Base-by-base conservation (phyloP, 2,888 invertebrate genomes). In the Acrobasis suavella region DNA sequence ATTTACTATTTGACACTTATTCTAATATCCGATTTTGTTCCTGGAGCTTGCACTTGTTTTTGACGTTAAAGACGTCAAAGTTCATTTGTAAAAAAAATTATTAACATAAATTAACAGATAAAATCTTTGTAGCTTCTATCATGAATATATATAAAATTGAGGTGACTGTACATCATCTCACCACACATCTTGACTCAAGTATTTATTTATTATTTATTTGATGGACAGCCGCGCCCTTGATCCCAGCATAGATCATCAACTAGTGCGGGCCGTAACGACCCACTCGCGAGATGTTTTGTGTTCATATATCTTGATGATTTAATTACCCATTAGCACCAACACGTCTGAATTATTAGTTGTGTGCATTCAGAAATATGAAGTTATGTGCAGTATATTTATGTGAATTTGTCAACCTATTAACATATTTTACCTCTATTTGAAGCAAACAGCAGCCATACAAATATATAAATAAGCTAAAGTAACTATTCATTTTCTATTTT, bases 191-290 rank as follows among this genome's bases (percentile, higher is more conserved):
- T 52, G 61, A 59, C 62, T 46, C 17, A 14, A 60, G 16, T 56
- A 39, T 39, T 39, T 56, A 56, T 55, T 38, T 55, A 39, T 39
- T 55, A 55, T 56, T 56, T 46, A 56, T 72, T 72, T 70, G 72
- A 73, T 71, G 69, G 66, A 66, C 62, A 63, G 52, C 46, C 37
- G 60, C 61, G 64, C 65, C 68, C 73, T 75, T 68, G 73, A 67
- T 75, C 70, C 69, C 65, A 62, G 70, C 74, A 76, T 72, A 78
- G 69, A 64, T 59, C 65, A 46, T 66, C 71, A 54, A 60, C 50
- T 58, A 58, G 52, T 62, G 64, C 58, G 64, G 58, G 61, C 67
- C 64, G 65, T 52, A 62, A 65, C 65, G 62, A 50, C 65, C 64
- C 64, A 69, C 68, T 39, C 49, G 15, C 60, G 54, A 32, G 58